Evolutionary conservation across 2,888 invertebrate species (phyloP).

Genomic region (Cactoblastis cactorum): DNA sequence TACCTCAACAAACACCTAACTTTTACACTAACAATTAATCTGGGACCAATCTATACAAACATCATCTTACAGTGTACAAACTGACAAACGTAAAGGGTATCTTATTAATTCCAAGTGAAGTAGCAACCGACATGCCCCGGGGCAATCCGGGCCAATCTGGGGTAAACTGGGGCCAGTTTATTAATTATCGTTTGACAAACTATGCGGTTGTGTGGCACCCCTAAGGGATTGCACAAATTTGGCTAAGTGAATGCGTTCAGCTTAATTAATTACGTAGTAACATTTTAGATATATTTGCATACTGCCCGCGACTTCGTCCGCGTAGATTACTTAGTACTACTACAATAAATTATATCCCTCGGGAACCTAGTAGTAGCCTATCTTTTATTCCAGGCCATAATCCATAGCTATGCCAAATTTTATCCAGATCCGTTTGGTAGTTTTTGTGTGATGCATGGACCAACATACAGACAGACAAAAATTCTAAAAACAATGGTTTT

Average conservation of each 20-base stretch:
- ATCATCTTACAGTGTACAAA: slow-evolving; percentile 6
- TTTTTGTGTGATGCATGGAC: too few species aligned
- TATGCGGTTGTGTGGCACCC: slow-evolving; percentile 36
- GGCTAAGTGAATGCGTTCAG: background rate
- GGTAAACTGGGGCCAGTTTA: slow-evolving; percentile 40
- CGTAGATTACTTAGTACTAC: too few species aligned
- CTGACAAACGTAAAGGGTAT: slow-evolving; percentile 2
- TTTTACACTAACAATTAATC: background rate
- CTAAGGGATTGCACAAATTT: background rate
- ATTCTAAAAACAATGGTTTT: too few species aligned
- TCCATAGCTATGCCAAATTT: too few species aligned
- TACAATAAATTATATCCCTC: too few species aligned
- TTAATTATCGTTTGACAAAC: slow-evolving; percentile 66
- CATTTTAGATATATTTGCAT: too few species aligned
- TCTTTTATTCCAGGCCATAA: too few species aligned
- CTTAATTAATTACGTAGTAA: background rate
- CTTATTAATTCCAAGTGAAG: slow-evolving; percentile 19
- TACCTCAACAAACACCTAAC: background rate
- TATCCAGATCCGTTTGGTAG: too few species aligned
- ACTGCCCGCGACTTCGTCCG: too few species aligned
- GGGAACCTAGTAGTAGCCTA: too few species aligned
- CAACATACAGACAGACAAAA: too few species aligned
- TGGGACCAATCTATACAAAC: background rate
- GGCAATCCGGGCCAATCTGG: slow-evolving; percentile 20
- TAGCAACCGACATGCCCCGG: slow-evolving; percentile 29